Conservation (phyloP, 1,140 invertebrate species). For the Tetragonula clypearis region DNA sequence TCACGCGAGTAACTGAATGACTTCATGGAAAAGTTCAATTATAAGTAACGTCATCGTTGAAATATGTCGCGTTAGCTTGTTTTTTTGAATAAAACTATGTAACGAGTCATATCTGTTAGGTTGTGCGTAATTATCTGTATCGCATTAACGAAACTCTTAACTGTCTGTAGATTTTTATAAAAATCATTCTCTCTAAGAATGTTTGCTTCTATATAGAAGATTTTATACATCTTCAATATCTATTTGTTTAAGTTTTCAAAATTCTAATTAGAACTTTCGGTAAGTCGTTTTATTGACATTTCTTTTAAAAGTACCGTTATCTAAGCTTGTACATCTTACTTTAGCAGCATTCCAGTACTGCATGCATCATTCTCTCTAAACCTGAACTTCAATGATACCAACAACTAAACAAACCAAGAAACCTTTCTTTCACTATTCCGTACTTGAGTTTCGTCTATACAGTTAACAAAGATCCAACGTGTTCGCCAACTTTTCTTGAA, state of each 20-base stretch:
- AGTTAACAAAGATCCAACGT: not conserved
- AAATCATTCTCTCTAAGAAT: not conserved
- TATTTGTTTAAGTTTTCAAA: not conserved
- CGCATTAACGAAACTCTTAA: not conserved
- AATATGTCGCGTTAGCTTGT: not conserved
- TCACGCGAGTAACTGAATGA: not conserved
- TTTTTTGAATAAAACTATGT: not conserved
- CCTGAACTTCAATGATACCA: not conserved
- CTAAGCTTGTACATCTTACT: not conserved
- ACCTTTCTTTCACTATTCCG: not conserved
- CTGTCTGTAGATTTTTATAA: not conserved
- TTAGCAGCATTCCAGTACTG: not conserved
- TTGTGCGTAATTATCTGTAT: not conserved
- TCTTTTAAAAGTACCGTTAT: not conserved
- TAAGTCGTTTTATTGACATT: not conserved
- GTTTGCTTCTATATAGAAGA: not conserved
- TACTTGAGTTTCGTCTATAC: not conserved
- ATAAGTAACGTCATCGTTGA: not conserved
- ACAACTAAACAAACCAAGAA: not conserved
- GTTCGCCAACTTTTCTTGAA: not conserved
- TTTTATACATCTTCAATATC: not conserved
- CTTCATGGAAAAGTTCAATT: not conserved
- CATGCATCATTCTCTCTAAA: not conserved
- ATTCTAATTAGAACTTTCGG: not conserved
- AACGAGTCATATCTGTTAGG: not conserved